phyloP scores from a whole-genome alignment of 2,797 vertebrate species.

The Loris lydekkerianus region DNA sequence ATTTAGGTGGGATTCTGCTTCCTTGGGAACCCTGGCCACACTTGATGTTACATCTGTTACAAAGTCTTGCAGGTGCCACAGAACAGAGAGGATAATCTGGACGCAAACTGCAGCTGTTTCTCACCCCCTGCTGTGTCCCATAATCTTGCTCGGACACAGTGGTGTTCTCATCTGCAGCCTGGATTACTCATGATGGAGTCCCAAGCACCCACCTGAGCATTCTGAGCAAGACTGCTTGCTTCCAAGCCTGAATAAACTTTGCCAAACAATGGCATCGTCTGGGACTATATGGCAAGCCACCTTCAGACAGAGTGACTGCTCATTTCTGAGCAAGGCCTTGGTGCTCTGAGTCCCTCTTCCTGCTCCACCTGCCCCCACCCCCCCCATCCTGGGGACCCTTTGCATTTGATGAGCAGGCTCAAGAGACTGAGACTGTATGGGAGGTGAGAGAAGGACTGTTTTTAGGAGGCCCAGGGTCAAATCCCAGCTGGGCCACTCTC shows the following conservation, averaged over 20 bases:
- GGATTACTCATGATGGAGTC: rapidly evolving
- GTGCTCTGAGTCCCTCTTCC: neutral
- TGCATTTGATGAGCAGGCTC: neutral
- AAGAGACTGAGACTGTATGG: neutral
- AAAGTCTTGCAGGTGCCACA: neutral
- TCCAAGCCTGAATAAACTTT: neutral
- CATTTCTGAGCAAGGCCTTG: neutral
- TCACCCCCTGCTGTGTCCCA: rapidly evolving
- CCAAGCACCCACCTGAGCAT: rapidly evolving
- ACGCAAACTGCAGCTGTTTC: neutral
- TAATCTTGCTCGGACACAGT: neutral
- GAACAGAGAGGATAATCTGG: neutral
- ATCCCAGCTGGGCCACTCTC: neutral
- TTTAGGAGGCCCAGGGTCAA: neutral
- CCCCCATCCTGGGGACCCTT: too few species aligned
- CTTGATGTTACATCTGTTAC: rapidly evolving
- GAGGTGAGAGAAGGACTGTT: rapidly evolving
- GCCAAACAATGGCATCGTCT: neutral
- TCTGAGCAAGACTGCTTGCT: neutral
- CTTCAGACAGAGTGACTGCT: neutral
- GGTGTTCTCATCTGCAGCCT: neutral
- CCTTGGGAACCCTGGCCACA: too few species aligned
- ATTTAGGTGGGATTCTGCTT: neutral
- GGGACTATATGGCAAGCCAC: neutral
- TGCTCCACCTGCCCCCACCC: neutral